Evolutionary conservation across 2,888 invertebrate genomes (phyloP).

Genomic region (Platycheirus rosarum): DNA sequence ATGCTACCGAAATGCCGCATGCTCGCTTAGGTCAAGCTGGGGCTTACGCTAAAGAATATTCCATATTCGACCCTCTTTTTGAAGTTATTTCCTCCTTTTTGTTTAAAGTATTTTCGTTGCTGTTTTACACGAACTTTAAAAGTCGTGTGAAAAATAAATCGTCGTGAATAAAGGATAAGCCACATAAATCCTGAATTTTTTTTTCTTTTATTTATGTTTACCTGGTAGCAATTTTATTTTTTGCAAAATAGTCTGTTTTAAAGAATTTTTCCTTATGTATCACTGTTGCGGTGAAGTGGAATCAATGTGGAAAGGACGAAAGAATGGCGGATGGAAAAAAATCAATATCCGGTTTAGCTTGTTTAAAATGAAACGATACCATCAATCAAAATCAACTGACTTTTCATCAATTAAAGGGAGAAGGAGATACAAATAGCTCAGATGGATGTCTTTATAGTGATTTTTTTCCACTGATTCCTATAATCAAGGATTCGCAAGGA

Average conservation of each 20-base stretch:
- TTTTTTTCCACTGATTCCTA: neutral
- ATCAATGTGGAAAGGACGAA: too few relatives aligned
- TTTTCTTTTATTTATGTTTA: neutral
- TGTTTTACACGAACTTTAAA: constrained; percentile 3
- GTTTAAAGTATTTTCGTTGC: neutral
- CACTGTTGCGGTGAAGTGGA: too few relatives aligned
- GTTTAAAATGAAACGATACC: constrained; percentile 3
- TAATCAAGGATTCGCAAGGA: neutral
- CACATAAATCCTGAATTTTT: constrained; percentile 40
- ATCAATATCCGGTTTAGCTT: constrained; percentile 13
- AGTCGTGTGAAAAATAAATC: constrained; percentile 13
- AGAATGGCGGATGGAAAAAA: too few relatives aligned
- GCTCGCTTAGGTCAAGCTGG: constrained; percentile 7
- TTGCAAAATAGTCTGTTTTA: constrained; percentile 3
- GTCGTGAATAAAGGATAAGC: constrained; percentile 28
- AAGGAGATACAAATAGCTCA: neutral
- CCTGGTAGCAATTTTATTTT: neutral
- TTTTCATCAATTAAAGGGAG: constrained; percentile 5
- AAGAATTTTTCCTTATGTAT: too few relatives aligned
- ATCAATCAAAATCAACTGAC: constrained; percentile 53
- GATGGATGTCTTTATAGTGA: neutral
- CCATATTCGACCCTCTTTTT: neutral
- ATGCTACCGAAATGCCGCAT: neutral
- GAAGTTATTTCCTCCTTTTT: neutral
- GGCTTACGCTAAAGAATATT: neutral